phyloP scores from a whole-genome alignment of 2,113 vertebrate genomes.

The Calypte anna region DNA sequence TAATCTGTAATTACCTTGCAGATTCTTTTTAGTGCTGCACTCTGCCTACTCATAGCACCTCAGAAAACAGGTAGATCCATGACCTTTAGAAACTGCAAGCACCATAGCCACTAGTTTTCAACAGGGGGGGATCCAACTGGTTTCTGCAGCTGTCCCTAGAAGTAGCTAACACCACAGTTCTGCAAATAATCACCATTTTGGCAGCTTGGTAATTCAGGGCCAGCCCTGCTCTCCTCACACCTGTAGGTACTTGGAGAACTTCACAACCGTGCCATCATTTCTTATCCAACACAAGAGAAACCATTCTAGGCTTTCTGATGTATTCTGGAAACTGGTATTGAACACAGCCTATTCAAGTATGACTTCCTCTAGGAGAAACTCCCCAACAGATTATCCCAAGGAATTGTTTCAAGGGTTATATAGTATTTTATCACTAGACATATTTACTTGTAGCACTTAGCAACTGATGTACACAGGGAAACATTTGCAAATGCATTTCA shows the following conservation, averaged over 20 bases:
- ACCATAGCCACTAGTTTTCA: background rate
- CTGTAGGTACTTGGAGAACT: background rate
- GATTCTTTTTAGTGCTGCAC: background rate
- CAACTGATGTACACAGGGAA: background rate
- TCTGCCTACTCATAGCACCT: background rate
- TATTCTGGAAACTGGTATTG: background rate
- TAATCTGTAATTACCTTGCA: background rate
- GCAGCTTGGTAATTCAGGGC: background rate
- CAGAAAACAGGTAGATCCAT: background rate
- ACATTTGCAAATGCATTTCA: background rate
- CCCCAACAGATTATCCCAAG: background rate
- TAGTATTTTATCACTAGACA: accelerated
- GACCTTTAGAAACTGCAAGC: background rate
- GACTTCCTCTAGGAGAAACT: background rate
- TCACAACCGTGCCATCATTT: background rate
- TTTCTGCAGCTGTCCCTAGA: background rate
- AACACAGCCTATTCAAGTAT: background rate
- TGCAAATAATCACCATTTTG: background rate
- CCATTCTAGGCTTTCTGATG: background rate
- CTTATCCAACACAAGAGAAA: background rate
- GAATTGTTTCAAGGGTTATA: background rate
- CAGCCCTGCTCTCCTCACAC: background rate
- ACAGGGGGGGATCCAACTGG: background rate
- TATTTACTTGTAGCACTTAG: background rate
- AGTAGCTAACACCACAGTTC: background rate